Evolutionary conservation across 2,113 vertebrate species (phyloP).

Genomic region (Sturnira hondurensis): DNA sequence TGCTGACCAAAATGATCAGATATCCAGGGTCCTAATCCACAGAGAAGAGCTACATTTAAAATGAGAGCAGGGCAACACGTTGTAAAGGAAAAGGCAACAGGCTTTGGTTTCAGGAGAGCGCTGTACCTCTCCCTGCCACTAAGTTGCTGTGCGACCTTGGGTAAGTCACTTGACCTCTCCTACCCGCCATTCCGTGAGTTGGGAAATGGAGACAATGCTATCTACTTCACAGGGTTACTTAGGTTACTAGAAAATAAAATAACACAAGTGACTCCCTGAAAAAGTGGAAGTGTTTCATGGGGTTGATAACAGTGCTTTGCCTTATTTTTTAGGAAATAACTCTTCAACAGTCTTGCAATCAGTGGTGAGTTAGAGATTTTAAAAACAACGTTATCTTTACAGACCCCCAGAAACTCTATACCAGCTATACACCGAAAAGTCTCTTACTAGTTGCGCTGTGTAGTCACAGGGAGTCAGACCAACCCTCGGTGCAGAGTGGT

Average conservation of each 20-base stretch:
- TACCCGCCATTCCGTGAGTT: neutral
- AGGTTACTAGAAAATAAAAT: neutral
- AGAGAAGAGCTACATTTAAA: slow-evolving; percentile 47
- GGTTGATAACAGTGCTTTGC: slow-evolving; percentile 9
- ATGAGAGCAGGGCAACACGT: neutral
- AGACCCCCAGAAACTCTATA: slow-evolving; percentile 53
- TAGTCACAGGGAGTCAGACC: neutral
- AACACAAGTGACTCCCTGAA: neutral
- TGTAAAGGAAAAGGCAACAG: neutral
- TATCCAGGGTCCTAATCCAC: neutral
- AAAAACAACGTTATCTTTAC: slow-evolving; percentile 20
- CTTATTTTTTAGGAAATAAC: slow-evolving; percentile 58
- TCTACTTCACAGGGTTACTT: neutral
- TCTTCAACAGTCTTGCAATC: slow-evolving; percentile 44
- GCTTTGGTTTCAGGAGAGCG: neutral
- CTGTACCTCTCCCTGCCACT: neutral
- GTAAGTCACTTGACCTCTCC: neutral
- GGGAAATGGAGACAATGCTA: neutral
- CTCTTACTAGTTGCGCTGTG: slow-evolving; percentile 41
- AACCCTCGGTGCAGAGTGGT: slow-evolving; percentile 2
- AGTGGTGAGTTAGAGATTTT: slow-evolving; percentile 55
- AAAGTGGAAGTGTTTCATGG: neutral
- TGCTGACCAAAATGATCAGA: neutral
- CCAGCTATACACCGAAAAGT: slow-evolving; percentile 39
- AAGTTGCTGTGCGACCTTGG: neutral